Percentiles rank a stretch among this genome's conserved stretches.
phyloP scores from a whole-genome alignment of 2,797 vertebrate species.

The Ctenopoma kingsleyae region DNA sequence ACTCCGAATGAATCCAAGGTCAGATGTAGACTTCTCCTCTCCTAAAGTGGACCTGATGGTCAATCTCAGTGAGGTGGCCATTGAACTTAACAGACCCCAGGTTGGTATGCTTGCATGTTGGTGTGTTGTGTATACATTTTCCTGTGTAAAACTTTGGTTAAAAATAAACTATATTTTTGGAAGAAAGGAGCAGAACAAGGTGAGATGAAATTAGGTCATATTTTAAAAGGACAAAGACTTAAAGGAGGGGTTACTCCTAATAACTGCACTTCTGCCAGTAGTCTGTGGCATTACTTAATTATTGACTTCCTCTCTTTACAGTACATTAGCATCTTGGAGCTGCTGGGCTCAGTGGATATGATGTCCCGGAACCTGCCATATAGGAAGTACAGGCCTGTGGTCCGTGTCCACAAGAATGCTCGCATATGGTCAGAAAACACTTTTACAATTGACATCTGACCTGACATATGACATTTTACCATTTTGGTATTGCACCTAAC shows the following conservation, averaged over 20 bases:
- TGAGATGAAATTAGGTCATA: neutral
- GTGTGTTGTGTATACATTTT: neutral
- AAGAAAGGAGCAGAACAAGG: neutral
- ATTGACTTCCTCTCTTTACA: slow-evolving; percentile 67
- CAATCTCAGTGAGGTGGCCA: slow-evolving; percentile 91
- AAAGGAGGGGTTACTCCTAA: slow-evolving; percentile 1
- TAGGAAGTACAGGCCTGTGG: slow-evolving; percentile 91
- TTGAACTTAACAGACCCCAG: slow-evolving; percentile 95
- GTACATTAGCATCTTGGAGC: slow-evolving; percentile 98
- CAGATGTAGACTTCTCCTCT: slow-evolving; percentile 93
- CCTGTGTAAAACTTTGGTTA: neutral
- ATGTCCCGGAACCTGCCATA: slow-evolving; percentile 97
- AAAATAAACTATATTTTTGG: neutral
- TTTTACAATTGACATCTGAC: neutral
- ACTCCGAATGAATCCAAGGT: slow-evolving; percentile 95
- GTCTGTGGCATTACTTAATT: slow-evolving; percentile 28
- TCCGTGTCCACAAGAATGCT: slow-evolving; percentile 87
- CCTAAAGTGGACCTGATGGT: slow-evolving; percentile 94
- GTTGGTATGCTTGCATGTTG: slow-evolving; percentile 71
- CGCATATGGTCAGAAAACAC: slow-evolving; percentile 86
- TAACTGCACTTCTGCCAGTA: slow-evolving; percentile 6
- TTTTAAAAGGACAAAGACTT: neutral
- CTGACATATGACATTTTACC: neutral
- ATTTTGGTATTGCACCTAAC: slow-evolving; percentile 3
- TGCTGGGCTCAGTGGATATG: slow-evolving; percentile 96